Percentiles rank a stretch among this genome's conserved stretches.
Conservation (phyloP, 2,113 vertebrate species). For the Anthoscopus minutus region DNA sequence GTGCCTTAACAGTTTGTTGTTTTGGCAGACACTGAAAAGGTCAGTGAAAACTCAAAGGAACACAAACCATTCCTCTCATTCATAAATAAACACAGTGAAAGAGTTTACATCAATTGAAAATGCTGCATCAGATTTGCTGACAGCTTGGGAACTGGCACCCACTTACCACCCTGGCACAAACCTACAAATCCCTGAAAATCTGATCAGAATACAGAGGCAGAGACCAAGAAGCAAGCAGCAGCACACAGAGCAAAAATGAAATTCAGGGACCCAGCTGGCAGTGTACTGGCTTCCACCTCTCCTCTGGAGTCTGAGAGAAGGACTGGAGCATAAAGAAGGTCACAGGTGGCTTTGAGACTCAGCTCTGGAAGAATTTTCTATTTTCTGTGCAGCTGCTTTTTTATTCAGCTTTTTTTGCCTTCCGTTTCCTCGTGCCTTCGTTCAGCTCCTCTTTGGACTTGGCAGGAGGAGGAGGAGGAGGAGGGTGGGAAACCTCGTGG, state of each 20-base stretch:
- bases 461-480: slow-evolving; percentile 64
- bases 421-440: slow-evolving; percentile 90
- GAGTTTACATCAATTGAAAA: neutral
- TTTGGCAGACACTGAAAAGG: neutral
- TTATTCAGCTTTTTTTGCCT: slow-evolving; percentile 93
- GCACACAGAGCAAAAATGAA: neutral
- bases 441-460: slow-evolving; percentile 93
- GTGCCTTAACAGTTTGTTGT: neutral
- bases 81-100: neutral
- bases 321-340: neutral
- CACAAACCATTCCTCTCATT: neutral
- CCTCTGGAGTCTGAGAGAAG: neutral
- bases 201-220: neutral
- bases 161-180: neutral
- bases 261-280: neutral
- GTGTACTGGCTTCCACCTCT: slow-evolving; percentile 16
- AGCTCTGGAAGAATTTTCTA: neutral
- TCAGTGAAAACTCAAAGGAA: neutral
- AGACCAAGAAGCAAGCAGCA: neutral
- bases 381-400: neutral
- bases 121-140: neutral
- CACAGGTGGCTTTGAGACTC: slow-evolving; percentile 3
- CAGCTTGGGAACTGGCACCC: neutral
- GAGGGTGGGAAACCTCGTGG: slow-evolving; percentile 54
- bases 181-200: neutral